phyloP scores from a whole-genome alignment of 2,113 vertebrate species.

The Tauraco erythrolophus region DNA sequence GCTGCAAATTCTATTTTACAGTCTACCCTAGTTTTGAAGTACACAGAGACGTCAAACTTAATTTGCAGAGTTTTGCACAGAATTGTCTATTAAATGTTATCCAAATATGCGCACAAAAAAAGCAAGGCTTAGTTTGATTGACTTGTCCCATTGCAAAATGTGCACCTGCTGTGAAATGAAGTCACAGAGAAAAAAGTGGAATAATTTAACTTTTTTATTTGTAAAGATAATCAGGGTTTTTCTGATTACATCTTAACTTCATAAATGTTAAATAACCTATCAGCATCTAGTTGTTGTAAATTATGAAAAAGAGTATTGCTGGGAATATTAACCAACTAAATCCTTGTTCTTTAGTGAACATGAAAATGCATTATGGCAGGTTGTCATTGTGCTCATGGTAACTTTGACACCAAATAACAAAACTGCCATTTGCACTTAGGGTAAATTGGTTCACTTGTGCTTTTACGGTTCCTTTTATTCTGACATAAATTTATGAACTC shows the following conservation, averaged over 20 bases:
- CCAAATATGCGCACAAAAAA: conserved; percentile 52
- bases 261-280: conserved; percentile 99
- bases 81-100: conserved; percentile 55
- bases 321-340: conserved; percentile 96
- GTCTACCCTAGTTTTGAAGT: conserved; percentile 47
- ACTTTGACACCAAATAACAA: conserved; percentile 86
- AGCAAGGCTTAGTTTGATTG: conserved; percentile 69
- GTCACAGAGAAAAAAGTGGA: conserved; percentile 73
- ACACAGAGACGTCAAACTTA: conserved; percentile 2
- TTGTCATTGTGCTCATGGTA: conserved; percentile 82
- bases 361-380: conserved; percentile 86
- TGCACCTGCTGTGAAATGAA: conserved; percentile 79
- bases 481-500: conserved; percentile 82
- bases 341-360: conserved; percentile 81
- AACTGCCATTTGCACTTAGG: conserved; percentile 86
- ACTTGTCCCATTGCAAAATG: conserved; percentile 75
- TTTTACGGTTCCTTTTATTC: conserved; percentile 72
- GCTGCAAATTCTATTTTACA: conserved; percentile 1
- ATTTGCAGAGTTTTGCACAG: conserved; percentile 55
- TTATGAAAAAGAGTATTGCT: conserved; percentile 94
- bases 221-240: conserved; percentile 98
- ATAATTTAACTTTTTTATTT: conserved; percentile 99
- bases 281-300: conserved; percentile 99
- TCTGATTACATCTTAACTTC: conserved; percentile 99
- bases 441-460: conserved; percentile 80